Evolutionary conservation across 2,113 vertebrate species (phyloP).

Genomic region (Rostratula benghalensis): DNA sequence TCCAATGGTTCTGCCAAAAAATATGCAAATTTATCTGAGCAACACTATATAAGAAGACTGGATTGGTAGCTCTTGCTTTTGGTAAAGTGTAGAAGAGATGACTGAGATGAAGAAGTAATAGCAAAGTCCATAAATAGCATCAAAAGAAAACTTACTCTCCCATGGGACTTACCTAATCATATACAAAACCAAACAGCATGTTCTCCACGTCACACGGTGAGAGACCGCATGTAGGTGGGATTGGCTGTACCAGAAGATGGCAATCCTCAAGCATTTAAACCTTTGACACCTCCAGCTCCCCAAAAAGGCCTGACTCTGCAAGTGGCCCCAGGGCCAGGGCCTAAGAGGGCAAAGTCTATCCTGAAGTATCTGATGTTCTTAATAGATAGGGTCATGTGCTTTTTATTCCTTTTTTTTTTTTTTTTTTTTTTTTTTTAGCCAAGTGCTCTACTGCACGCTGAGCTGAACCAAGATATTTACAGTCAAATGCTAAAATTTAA

Average conservation of each 20-base stretch:
- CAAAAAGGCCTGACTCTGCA: not conserved
- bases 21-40: not conserved
- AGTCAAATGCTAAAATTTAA: not conserved
- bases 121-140: not conserved
- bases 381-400: too few species aligned
- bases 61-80: not conserved
- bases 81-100: not conserved
- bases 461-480: not conserved
- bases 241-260: not conserved
- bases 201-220: not conserved
- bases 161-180: not conserved
- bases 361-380: not conserved
- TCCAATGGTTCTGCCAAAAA: not conserved
- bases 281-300: not conserved
- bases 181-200: accelerated
- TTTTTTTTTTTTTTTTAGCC: not conserved
- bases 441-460: not conserved
- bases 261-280: not conserved
- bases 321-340: not conserved
- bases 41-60: not conserved
- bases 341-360: not conserved
- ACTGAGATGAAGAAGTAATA: not conserved
- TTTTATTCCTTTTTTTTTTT: not conserved
- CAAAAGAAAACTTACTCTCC: not conserved
- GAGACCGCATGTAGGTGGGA: accelerated